phyloP scores from a whole-genome alignment of 2,888 invertebrate genomes.

The Macroteleia sp. region DNA sequence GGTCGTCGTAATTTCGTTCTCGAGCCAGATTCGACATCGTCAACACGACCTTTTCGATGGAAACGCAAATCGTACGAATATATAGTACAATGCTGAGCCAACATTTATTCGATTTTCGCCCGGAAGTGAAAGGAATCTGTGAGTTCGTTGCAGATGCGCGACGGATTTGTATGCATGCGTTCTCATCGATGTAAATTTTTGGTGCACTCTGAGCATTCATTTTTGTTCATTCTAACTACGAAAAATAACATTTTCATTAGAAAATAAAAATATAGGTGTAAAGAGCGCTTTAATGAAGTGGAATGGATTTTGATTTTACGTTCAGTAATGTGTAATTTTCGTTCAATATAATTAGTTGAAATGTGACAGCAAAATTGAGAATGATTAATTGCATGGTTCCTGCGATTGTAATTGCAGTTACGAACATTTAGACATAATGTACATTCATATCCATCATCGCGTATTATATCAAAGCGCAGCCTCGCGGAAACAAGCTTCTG shows the following conservation, averaged over 20 bases:
- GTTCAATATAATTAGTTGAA: too few relatives aligned
- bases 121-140: constrained; percentile 91
- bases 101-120: constrained; percentile 90
- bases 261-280: too few relatives aligned
- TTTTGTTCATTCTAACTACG: too few relatives aligned
- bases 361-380: too few relatives aligned
- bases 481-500: constrained; percentile 92
- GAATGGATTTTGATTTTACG: too few relatives aligned
- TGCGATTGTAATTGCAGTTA: constrained; percentile 12
- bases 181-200: constrained; percentile 36
- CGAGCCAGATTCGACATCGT: constrained; percentile 90
- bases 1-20: constrained; percentile 93
- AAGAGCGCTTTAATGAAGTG: too few relatives aligned
- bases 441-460: constrained; percentile 42
- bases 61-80: constrained; percentile 90
- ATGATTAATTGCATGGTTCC: not conserved
- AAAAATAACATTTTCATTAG: too few relatives aligned
- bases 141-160: constrained; percentile 66
- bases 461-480: constrained; percentile 82
- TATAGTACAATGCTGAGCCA: constrained; percentile 93
- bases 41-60: constrained; percentile 93
- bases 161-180: constrained; percentile 42
- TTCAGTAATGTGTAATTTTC: too few relatives aligned
- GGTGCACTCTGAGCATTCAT: too few relatives aligned
- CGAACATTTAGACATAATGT: constrained; percentile 28